These are phyloP conservation scores for Zootermopsis nevadensis DNA, from an alignment of 2,888 invertebrate genomes.

Conservation along the genomic window DNA sequence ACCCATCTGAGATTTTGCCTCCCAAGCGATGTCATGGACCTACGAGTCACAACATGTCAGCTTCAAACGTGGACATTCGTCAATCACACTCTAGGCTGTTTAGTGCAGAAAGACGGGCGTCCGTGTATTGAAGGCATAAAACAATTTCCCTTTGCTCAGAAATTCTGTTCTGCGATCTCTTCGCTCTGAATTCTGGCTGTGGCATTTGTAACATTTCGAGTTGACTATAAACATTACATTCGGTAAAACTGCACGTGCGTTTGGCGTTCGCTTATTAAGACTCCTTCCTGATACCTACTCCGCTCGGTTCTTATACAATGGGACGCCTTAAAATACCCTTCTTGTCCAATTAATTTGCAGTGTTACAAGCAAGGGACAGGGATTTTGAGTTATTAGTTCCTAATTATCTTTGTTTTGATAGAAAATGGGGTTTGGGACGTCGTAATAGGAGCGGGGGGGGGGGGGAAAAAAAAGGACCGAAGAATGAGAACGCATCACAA, in stretches of 20 bases:
- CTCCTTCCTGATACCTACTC: background rate
- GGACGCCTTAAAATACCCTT: background rate
- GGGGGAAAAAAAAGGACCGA: background rate
- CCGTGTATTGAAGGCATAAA: too few species aligned
- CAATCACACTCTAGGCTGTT: too few species aligned
- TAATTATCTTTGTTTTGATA: constrained; percentile 25
- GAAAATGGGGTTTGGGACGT: background rate
- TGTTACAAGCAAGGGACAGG: background rate
- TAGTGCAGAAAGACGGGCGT: too few species aligned
- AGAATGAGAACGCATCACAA: background rate
- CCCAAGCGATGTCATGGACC: too few species aligned
- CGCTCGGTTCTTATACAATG: background rate
- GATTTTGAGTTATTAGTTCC: background rate
- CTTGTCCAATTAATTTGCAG: background rate
- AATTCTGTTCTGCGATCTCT: background rate
- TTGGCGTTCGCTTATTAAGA: background rate
- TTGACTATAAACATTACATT: background rate
- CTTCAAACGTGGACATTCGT: too few species aligned
- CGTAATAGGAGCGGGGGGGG: too few species aligned
- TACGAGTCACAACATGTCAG: too few species aligned
- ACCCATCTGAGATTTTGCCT: too few species aligned
- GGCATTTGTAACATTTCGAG: background rate
- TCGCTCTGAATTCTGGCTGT: background rate
- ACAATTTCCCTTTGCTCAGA: too few species aligned
- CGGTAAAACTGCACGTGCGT: background rate